A percentile compares a stretch with the other conserved stretches of the same genome.
phyloP scores from a whole-genome alignment of 2,888 invertebrate species.

The Drosophila borborema region DNA sequence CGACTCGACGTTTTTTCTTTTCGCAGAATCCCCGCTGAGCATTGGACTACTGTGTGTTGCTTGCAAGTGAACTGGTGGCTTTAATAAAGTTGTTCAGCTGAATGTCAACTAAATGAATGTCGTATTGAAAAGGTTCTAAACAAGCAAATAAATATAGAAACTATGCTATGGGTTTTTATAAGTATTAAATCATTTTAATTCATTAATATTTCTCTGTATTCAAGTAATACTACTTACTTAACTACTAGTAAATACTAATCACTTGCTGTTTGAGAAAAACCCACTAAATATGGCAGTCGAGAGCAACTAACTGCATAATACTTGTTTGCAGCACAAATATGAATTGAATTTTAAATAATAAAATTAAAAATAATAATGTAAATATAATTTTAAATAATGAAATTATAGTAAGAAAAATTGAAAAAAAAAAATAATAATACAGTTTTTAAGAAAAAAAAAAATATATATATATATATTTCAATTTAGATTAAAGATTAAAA shows the following conservation, averaged over 20 bases:
- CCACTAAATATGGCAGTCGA: no score
- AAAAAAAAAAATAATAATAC: no score
- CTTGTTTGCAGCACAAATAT: background rate
- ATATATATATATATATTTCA: no score
- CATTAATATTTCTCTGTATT: background rate
- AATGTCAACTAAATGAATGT: background rate
- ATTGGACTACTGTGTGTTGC: constrained; percentile 42
- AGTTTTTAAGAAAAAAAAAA: no score
- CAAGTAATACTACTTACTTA: background rate
- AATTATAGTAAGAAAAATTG: no score
- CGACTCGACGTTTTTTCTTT: background rate
- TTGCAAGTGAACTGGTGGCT: constrained; percentile 4
- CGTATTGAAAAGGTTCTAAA: background rate
- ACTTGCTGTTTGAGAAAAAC: background rate
- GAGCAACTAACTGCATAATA: background rate
- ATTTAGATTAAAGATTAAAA: no score
- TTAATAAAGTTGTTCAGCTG: constrained; percentile 12
- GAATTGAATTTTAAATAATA: no score
- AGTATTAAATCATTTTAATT: background rate
- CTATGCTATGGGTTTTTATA: background rate
- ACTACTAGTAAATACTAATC: background rate
- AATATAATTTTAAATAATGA: background rate
- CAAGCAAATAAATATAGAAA: background rate
- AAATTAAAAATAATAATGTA: background rate
- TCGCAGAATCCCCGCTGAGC: constrained; percentile 38